Conservation (phyloP, 1,140 invertebrate genomes). For the Vanessa atalanta region DNA sequence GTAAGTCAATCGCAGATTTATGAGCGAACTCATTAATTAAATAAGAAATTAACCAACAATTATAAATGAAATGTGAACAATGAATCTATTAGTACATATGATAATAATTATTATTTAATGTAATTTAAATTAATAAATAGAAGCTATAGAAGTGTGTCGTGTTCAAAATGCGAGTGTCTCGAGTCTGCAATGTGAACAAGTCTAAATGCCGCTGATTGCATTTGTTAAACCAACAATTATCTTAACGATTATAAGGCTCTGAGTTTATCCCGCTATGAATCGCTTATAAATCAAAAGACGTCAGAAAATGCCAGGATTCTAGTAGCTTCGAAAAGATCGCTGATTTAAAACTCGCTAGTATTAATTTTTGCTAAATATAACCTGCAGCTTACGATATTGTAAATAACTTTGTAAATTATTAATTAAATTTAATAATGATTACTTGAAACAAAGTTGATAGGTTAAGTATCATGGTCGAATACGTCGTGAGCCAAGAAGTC, state of each 20-base stretch:
- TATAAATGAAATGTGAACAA: too few species aligned
- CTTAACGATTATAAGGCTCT: conserved; percentile 61
- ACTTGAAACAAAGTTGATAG: background rate
- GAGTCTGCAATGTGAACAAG: background rate
- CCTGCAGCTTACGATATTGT: conserved; percentile 10
- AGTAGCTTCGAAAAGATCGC: conserved; percentile 52
- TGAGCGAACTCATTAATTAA: background rate
- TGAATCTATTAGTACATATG: too few species aligned
- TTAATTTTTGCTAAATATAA: conserved; percentile 44
- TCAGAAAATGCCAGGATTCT: conserved; percentile 27
- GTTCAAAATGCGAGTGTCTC: background rate
- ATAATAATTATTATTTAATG: too few species aligned
- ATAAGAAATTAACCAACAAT: background rate
- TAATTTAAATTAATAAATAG: too few species aligned
- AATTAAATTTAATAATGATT: background rate
- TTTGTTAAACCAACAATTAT: conserved; percentile 74
- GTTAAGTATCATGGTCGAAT: too few species aligned
- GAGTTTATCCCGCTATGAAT: conserved; percentile 62
- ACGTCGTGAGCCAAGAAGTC: too few species aligned
- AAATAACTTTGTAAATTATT: background rate
- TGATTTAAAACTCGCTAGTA: conserved; percentile 50
- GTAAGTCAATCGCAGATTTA: background rate
- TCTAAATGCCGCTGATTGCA: conserved; percentile 34
- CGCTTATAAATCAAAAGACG: conserved; percentile 61
- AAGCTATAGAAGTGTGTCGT: too few species aligned